Conservation (phyloP, 2,888 invertebrate species). For the Cosmia trapezina region DNA sequence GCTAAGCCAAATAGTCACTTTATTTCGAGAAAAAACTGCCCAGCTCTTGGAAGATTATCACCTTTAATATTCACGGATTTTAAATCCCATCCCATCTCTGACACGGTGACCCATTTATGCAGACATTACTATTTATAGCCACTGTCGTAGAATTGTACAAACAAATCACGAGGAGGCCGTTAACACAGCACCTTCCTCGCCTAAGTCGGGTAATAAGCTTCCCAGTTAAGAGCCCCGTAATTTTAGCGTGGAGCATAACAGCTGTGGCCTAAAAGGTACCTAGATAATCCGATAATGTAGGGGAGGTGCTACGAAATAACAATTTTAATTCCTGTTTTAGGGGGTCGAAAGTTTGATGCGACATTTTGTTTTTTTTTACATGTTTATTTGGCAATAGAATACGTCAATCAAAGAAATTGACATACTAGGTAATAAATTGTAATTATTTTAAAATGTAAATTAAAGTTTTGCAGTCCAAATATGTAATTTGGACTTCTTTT, state of each 20-base stretch:
- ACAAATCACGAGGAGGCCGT: constrained; percentile 51
- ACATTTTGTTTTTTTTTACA: not conserved
- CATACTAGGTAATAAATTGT: not conserved
- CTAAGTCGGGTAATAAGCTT: constrained; percentile 66
- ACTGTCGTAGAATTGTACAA: constrained; percentile 47
- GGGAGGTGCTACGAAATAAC: constrained; percentile 68
- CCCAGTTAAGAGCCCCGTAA: constrained; percentile 66
- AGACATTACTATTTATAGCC: constrained; percentile 41
- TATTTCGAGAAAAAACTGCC: not conserved
- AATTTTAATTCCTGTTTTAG: constrained; percentile 69
- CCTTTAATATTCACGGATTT: constrained; percentile 31
- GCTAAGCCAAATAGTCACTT: not conserved
- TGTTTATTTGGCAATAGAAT: not conserved
- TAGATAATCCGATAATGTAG: constrained; percentile 80
- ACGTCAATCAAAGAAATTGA: not conserved
- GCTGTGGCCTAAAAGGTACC: constrained; percentile 79
- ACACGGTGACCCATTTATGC: constrained; percentile 20
- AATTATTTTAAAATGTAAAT: not conserved
- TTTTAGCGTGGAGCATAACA: constrained; percentile 73
- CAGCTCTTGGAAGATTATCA: constrained; percentile 9
- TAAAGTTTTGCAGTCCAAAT: not conserved
- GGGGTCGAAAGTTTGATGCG: constrained; percentile 19
- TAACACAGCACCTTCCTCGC: constrained; percentile 53
- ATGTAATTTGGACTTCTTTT: not conserved
- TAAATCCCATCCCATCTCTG: constrained; percentile 2